A percentile compares a stretch with the other conserved stretches of the same genome.
Conservation (phyloP, 2,888 invertebrate genomes). For the Ecdyonurus torrentis region DNA sequence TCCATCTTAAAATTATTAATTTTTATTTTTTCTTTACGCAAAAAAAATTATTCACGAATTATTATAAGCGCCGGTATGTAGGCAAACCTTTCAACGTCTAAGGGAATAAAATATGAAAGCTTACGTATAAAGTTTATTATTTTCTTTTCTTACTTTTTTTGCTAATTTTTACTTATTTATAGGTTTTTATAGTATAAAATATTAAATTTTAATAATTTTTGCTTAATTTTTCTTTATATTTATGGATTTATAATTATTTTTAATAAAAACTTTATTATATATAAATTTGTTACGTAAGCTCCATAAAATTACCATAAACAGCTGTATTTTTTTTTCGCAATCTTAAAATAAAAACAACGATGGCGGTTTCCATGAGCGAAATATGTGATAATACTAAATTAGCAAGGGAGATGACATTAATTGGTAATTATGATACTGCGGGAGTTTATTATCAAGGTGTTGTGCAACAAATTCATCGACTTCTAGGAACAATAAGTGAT, state of each 20-base stretch:
- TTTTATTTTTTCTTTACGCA: neutral
- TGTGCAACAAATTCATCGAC: slow-evolving; percentile 75
- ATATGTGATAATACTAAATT: slow-evolving; percentile 89
- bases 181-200: too few relatives aligned
- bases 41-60: neutral
- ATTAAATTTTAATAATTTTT: too few relatives aligned
- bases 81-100: neutral
- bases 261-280: too few relatives aligned
- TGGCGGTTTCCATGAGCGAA: slow-evolving; percentile 80
- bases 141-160: neutral
- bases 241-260: too few relatives aligned
- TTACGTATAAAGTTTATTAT: neutral
- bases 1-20: neutral
- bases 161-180: too few relatives aligned
- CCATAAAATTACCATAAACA: neutral
- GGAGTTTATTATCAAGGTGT: slow-evolving; percentile 86
- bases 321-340: neutral
- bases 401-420: slow-evolving; percentile 86
- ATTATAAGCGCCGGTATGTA: neutral
- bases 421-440: slow-evolving; percentile 91
- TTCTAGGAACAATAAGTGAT: slow-evolving; percentile 64
- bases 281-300: neutral
- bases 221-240: too few relatives aligned
- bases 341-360: too few relatives aligned
- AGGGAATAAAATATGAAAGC: neutral